phyloP scores from a whole-genome alignment of 2,888 invertebrate genomes.

The Xestia xanthographa region DNA sequence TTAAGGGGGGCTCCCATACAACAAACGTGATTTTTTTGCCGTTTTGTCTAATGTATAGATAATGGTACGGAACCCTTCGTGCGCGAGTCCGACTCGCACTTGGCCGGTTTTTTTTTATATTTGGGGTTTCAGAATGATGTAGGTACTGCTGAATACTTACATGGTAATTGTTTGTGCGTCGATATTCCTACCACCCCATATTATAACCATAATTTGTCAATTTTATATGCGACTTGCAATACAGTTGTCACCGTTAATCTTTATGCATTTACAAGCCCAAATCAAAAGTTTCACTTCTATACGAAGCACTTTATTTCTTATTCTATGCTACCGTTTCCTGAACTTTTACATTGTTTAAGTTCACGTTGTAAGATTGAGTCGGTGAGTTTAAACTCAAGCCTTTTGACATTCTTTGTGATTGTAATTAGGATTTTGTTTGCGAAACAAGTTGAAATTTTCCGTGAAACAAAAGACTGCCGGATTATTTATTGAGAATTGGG shows the following conservation, averaged over 20 bases:
- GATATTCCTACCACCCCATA: no score
- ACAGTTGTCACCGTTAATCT: not conserved
- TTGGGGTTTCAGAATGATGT: no score
- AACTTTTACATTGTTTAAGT: conserved; percentile 62
- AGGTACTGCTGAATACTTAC: no score
- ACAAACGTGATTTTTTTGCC: no score
- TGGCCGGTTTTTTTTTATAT: no score
- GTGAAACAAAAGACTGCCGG: conserved; percentile 13
- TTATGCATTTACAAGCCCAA: not conserved
- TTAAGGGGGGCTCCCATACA: no score
- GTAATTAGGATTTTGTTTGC: conserved; percentile 48
- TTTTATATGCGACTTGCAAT: not conserved
- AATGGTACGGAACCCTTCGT: no score
- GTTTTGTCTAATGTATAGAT: no score
- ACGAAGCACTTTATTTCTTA: not conserved
- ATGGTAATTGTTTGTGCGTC: not conserved
- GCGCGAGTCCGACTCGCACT: no score
- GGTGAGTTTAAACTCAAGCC: conserved; percentile 36
- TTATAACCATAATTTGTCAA: not conserved
- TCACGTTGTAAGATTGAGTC: conserved; percentile 50
- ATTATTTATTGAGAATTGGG: conserved; percentile 16
- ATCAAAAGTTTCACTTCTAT: conserved; percentile 6
- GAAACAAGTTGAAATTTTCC: conserved; percentile 23
- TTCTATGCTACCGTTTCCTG: conserved; percentile 31
- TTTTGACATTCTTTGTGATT: conserved; percentile 58